phyloP scores from a whole-genome alignment of 2,888 invertebrate genomes.

The Conchocele bisecta region DNA sequence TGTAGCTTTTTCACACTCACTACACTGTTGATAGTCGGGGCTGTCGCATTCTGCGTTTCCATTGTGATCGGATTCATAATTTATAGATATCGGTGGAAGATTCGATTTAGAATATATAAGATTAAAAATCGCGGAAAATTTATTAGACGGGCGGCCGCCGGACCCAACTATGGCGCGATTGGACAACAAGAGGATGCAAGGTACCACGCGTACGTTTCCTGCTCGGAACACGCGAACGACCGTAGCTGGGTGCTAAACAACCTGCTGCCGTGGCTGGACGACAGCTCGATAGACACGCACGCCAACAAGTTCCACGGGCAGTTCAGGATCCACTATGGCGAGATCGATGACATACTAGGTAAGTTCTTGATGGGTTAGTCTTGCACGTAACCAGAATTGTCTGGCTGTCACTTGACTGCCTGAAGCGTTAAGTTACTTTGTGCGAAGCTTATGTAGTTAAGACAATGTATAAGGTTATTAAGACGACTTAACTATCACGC shows the following conservation, averaged over 20 bases:
- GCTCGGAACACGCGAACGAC: conserved; percentile 62
- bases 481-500: too few species aligned
- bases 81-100: conserved; percentile 58
- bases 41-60: conserved; percentile 38
- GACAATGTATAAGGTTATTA: too few species aligned
- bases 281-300: conserved; percentile 39
- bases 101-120: conserved; percentile 42
- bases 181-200: conserved; percentile 5
- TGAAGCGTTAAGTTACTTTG: too few species aligned
- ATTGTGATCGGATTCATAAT: conserved; percentile 22
- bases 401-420: too few species aligned
- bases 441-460: too few species aligned
- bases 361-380: too few species aligned
- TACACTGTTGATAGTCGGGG: conserved; percentile 49
- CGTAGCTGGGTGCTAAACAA: conserved; percentile 59
- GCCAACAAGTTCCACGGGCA: conserved; percentile 55
- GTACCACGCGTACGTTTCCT: conserved; percentile 59
- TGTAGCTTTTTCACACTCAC: conserved; percentile 60
- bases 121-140: neutral
- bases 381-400: too few species aligned
- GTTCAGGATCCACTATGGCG: conserved; percentile 58
- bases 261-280: conserved; percentile 61
- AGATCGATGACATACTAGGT: conserved; percentile 44
- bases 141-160: neutral
- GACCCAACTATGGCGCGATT: conserved; percentile 46